Evolutionary conservation across 2,797 vertebrate species (phyloP), one percentile per base, ranked within the genome.

Genomic region (Semaprochilodus insignis): DNA sequence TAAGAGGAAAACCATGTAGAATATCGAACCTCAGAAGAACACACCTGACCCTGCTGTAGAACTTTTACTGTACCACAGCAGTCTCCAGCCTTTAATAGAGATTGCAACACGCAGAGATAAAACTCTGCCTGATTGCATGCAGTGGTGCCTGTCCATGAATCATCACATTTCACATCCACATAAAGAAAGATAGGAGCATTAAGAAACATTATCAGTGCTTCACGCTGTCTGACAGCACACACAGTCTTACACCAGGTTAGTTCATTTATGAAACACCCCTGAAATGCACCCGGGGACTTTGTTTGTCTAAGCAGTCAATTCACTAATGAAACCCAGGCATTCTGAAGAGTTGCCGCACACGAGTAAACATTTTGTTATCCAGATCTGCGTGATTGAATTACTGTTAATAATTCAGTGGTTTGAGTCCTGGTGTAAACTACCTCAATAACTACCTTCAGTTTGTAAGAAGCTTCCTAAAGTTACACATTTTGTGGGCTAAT

Each of bases 321-420:
- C 77, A 75, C 16, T 57, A 63, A 85, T 83, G 66, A 36, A 75
- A 86, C 44, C 31, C 1, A 19, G 57, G 1, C 57, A 34, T 75
- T 69, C 73, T 74, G n/a, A 63, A 81, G 34, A 48, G 69, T 69
- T 23, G 59, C 74, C 54, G 71, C 59, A 72, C 52, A 59, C 48
- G 27, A 84, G 66, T 80, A 65, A 44, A 66, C n/a, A 69, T 79
- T 73, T 71, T 80, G 34, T 75, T 57, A 55, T 54, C 78, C n/a
- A 66, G 81, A 83, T 84, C 69, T 74, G 80, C 27, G 70, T 87
- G 77, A 88, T 65, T 80, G 73, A 77, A 86, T 90, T 73, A 78
- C 74, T 77, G 76, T 83, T 25, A 85, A 85, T 76, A 83, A 85
- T 72, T 87, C 54, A 85, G 70, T 51, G 78, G 54, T 80, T 78